A percentile compares a stretch with the other conserved stretches of the same genome.
Evolutionary conservation across 30 jellyfish, hydroid and myxozoan species (phyloP).

Genomic region (Kudoa iwatai): DNA sequence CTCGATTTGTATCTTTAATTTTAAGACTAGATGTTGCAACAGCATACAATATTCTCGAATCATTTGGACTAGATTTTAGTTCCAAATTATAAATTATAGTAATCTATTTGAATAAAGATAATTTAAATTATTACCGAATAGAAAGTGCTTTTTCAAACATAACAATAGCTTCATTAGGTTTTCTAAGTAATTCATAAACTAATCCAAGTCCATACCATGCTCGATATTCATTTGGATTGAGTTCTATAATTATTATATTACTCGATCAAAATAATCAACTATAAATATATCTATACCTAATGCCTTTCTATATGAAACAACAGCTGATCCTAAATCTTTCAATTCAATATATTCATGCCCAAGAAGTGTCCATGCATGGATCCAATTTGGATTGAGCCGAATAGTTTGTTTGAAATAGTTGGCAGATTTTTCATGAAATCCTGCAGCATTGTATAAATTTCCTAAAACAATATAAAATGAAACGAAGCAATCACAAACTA

Average conservation of each 20-base stretch:
- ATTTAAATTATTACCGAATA: no score
- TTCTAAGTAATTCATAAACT: slow-evolving; percentile 34
- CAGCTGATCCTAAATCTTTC: slow-evolving; percentile 41
- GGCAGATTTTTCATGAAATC: slow-evolving; percentile 44
- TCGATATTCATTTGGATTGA: slow-evolving; percentile 34
- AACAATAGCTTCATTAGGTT: slow-evolving; percentile 21
- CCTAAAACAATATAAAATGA: slow-evolving; percentile 4
- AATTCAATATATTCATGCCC: slow-evolving; percentile 71
- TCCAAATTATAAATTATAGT: not conserved
- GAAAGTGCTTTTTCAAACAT: slow-evolving; percentile 56
- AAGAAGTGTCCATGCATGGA: slow-evolving; percentile 62
- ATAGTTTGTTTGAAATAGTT: slow-evolving; percentile 46
- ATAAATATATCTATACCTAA: slow-evolving; percentile 10
- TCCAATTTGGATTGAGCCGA: slow-evolving; percentile 21
- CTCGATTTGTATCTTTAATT: no score
- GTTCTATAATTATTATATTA: slow-evolving; percentile 6
- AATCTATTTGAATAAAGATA: no score
- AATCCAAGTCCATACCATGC: slow-evolving; percentile 98
- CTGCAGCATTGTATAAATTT: slow-evolving; percentile 44
- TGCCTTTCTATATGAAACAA: slow-evolving; percentile 39
- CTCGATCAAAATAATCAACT: not conserved
- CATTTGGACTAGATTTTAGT: not conserved
- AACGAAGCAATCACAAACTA: no score
- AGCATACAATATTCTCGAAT: not conserved
- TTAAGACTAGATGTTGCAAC: not conserved